Percentiles rank a stretch among this genome's conserved stretches.
phyloP scores from a whole-genome alignment of 2,113 vertebrate species.

The Nothoprocta perdicaria region DNA sequence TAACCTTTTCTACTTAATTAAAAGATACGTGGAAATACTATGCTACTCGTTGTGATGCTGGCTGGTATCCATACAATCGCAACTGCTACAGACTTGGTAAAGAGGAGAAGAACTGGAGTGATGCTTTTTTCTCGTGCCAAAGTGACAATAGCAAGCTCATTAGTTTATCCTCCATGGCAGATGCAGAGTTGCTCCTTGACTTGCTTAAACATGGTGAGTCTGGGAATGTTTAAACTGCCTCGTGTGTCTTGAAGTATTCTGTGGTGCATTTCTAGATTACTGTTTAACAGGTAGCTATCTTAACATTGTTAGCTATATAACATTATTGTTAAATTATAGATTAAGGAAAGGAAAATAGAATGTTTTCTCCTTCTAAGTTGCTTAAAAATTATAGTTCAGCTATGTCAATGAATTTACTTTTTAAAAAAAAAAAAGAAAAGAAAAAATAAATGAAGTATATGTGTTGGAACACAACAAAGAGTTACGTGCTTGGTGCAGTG shows the following conservation, averaged over 20 bases:
- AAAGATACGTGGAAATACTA: conserved; percentile 89
- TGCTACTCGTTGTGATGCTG: conserved; percentile 81
- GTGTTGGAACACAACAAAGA: not conserved
- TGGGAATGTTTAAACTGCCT: not conserved
- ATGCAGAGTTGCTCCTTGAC: conserved; percentile 84
- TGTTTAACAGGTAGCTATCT: not conserved
- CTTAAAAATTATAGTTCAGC: not conserved
- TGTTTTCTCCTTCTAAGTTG: not conserved
- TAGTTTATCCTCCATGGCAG: conserved; percentile 84
- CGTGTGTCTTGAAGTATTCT: not conserved
- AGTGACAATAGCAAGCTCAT: conserved; percentile 77
- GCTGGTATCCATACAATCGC: conserved; percentile 86
- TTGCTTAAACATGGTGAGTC: conserved; percentile 85
- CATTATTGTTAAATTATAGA: fast-evolving
- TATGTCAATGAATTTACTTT: not conserved
- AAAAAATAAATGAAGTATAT: fast-evolving
- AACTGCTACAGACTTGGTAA: conserved; percentile 86
- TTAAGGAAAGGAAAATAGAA: not conserved
- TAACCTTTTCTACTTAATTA: conserved; percentile 49
- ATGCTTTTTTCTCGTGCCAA: conserved; percentile 81
- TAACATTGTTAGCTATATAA: not conserved
- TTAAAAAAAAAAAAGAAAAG: not conserved
- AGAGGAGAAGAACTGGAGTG: conserved; percentile 83
- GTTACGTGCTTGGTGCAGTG: not conserved
- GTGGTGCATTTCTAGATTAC: not conserved